These are phyloP conservation scores for Prietella phreatophila DNA, from an alignment of 2,113 vertebrate genomes.

Conservation along the genomic window DNA sequence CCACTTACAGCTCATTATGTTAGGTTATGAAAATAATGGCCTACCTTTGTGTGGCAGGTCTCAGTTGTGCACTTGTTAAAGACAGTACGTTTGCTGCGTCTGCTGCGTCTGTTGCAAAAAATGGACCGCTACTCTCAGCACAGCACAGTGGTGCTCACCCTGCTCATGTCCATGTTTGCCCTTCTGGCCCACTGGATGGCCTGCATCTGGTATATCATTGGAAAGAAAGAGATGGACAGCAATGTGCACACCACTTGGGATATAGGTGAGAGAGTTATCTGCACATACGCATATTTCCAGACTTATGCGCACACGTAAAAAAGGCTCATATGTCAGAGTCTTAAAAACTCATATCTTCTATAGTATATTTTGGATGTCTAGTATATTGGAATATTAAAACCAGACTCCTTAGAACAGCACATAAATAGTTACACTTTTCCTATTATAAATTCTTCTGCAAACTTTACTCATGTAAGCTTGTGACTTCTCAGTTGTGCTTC, in stretches of 20 bases:
- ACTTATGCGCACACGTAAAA: neutral
- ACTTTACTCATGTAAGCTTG: neutral
- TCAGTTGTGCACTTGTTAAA: constrained; percentile 95
- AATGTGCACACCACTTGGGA: constrained; percentile 89
- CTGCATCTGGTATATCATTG: constrained; percentile 98
- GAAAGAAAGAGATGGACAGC: constrained; percentile 94
- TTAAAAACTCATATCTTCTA: neutral
- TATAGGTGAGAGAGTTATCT: constrained; percentile 80
- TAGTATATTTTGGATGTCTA: neutral
- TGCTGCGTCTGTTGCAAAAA: constrained; percentile 93
- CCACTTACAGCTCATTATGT: neutral
- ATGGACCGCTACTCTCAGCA: constrained; percentile 97
- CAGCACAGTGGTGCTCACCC: constrained; percentile 92
- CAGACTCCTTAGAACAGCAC: neutral
- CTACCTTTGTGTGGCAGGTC: constrained; percentile 71
- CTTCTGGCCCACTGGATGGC: constrained; percentile 99
- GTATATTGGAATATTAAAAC: neutral
- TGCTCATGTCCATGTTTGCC: constrained; percentile 98
- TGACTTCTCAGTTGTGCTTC: neutral
- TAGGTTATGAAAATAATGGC: neutral
- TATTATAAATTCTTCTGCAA: neutral
- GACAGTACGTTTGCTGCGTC: constrained; percentile 87
- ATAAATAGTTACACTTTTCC: neutral
- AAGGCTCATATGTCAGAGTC: neutral
- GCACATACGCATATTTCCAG: neutral